phyloP scores from a whole-genome alignment of 2,888 invertebrate species.

The Pristionchus arcanus region DNA sequence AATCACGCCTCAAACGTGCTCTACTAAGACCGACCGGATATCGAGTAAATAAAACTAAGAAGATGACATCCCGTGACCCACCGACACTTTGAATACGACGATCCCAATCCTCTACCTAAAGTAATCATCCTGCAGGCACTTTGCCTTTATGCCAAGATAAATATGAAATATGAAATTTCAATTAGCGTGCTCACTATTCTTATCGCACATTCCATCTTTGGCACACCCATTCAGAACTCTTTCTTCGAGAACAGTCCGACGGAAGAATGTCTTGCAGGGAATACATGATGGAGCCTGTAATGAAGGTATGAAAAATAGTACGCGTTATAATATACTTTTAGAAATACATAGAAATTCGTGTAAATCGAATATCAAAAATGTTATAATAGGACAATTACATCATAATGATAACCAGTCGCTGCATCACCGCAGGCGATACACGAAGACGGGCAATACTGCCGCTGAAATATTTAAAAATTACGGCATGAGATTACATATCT shows the following conservation, averaged over 20 bases:
- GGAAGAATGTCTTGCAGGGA: conserved; percentile 20
- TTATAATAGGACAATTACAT: not conserved
- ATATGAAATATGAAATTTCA: no score
- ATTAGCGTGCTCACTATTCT: not conserved
- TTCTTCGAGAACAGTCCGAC: not conserved
- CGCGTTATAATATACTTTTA: no score
- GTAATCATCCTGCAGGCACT: no score
- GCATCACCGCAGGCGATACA: not conserved
- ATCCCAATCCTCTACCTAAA: no score
- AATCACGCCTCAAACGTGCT: no score
- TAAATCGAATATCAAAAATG: no score
- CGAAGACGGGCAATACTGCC: not conserved
- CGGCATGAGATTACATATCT: not conserved
- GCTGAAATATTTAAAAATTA: not conserved
- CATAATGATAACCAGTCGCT: conserved; percentile 13
- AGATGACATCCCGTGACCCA: no score
- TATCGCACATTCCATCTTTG: not conserved
- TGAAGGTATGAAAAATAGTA: not conserved
- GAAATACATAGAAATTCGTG: no score
- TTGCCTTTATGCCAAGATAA: no score
- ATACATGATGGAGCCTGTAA: conserved; percentile 19
- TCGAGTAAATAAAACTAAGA: no score
- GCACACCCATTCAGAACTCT: not conserved
- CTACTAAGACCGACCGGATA: no score
- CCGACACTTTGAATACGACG: no score